Base-by-base conservation (phyloP, 1,140 invertebrate genomes). In the Caerostris extrusa region DNA sequence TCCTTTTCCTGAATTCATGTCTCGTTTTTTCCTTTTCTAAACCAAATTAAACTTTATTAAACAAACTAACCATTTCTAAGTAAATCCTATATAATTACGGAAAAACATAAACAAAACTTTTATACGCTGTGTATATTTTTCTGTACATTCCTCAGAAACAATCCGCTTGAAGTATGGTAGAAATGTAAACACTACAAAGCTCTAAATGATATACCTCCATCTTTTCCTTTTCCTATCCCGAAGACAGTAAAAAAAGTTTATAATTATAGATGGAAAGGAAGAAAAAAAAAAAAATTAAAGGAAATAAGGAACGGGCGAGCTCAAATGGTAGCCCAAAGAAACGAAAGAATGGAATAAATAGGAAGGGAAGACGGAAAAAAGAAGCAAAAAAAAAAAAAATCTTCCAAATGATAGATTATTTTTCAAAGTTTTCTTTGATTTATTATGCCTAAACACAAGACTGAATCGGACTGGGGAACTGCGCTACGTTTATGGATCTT, bases 401-500 rank as follows among this genome's bases (percentile, higher is more conserved):
- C 87, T 94, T 85, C 61, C 93, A 94, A 93, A 90, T 94, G 93
- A 94, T 94, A 94, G 88, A 94, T 94, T 94, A 94, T 94, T 94
- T 94, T 94, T 69, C 71, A 94, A 94, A 94, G 87, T 94, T 94
- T 94, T 94, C 93, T 94, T 94, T 94, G 93, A 94, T 94, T 94
- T 94, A 94, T 94, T 94, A 77, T 90, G 88, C 87, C 88, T 69
- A 90, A 94, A 94, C 61, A 90, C 77, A 94, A 94, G 93, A 67
- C 69, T 69, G 61, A 93, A 93, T 93, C 91, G 83, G 58, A 93
- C 82, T 87, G 60, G 92, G 85, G 56, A 93, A 87, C 19, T 77
- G 67, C 61, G n/a, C 82, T 77, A 87, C 67, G 93, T 77, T 93
- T 94, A 94, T 90, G 64, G 93, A 90, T 94, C 87, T 90, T 94